Conservation (phyloP, 2,113 vertebrate species). For the Salvelinus fontinalis region DNA sequence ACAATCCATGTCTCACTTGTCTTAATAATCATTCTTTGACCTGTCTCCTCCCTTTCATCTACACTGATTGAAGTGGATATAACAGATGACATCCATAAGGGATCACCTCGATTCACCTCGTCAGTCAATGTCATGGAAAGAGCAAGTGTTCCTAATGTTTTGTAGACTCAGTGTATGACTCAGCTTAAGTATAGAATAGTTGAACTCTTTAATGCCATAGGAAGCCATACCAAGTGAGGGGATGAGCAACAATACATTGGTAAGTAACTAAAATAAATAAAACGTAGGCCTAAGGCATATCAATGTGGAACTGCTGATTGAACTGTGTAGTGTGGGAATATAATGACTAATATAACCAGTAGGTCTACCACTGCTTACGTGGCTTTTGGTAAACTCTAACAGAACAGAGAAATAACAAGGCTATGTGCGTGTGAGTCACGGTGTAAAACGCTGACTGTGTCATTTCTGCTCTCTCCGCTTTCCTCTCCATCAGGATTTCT, state of each 20-base stretch:
- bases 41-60: no score
- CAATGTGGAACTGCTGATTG: constrained; percentile 25
- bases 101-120: no score
- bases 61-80: no score
- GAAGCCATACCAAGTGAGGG: not conserved
- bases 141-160: no score
- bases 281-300: constrained; percentile 1
- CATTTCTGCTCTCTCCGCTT: constrained; percentile 27
- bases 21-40: no score
- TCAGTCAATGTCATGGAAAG: no score
- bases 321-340: constrained; percentile 18
- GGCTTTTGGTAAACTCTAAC: constrained; percentile 41
- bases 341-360: constrained; percentile 42
- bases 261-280: not conserved
- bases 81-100: no score
- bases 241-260: not conserved
- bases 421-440: constrained; percentile 68
- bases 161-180: no score
- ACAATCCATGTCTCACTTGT: no score
- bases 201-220: no score
- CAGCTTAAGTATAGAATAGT: no score
- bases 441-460: constrained; percentile 55
- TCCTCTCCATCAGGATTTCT: constrained; percentile 27
- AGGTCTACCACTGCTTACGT: constrained; percentile 21
- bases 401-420: constrained; percentile 2